A percentile compares a stretch with the other conserved stretches of the same genome.
These are phyloP conservation scores for Steinernema scapterisci DNA, from an alignment of 2,888 invertebrate species.

Conservation along the genomic window DNA sequence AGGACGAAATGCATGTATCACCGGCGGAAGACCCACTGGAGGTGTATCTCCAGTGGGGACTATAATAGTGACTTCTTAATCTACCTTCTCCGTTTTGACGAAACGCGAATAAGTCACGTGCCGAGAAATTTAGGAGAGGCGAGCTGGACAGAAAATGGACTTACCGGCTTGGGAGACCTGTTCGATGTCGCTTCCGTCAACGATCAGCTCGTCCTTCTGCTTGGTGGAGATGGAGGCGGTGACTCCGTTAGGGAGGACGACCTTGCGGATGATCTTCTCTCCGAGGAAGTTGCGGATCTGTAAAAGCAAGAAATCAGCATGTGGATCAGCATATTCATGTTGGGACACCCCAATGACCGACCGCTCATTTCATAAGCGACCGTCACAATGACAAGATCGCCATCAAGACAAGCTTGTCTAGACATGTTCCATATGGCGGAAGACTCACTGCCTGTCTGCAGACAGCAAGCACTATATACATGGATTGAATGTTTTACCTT, in stretches of 20 bases:
- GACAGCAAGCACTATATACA: too few relatives aligned
- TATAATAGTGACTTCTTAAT: slow-evolving; percentile 11
- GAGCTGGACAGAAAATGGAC: slow-evolving; percentile 25
- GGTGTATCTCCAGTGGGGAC: background rate
- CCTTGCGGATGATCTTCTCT: slow-evolving; percentile 92
- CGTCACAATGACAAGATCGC: slow-evolving; percentile 3
- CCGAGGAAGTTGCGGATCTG: slow-evolving; percentile 92
- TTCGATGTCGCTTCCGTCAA: slow-evolving; percentile 94
- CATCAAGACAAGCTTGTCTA: background rate
- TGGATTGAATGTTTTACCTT: too few relatives aligned
- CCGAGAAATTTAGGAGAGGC: background rate
- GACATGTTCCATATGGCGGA: too few relatives aligned
- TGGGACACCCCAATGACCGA: background rate
- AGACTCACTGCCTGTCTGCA: too few relatives aligned
- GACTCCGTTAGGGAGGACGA: slow-evolving; percentile 93
- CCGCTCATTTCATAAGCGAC: background rate
- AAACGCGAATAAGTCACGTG: background rate
- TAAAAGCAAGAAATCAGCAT: slow-evolving; percentile 32
- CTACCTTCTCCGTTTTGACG: background rate
- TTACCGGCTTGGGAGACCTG: slow-evolving; percentile 90
- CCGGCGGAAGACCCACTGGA: slow-evolving; percentile 20
- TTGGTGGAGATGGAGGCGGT: slow-evolving; percentile 87
- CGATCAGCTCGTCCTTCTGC: slow-evolving; percentile 94
- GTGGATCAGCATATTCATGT: background rate
- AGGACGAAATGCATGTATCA: background rate